These are phyloP conservation scores for Latrodectus elegans DNA, from an alignment of 2,888 invertebrate species.

Conservation along the genomic window DNA sequence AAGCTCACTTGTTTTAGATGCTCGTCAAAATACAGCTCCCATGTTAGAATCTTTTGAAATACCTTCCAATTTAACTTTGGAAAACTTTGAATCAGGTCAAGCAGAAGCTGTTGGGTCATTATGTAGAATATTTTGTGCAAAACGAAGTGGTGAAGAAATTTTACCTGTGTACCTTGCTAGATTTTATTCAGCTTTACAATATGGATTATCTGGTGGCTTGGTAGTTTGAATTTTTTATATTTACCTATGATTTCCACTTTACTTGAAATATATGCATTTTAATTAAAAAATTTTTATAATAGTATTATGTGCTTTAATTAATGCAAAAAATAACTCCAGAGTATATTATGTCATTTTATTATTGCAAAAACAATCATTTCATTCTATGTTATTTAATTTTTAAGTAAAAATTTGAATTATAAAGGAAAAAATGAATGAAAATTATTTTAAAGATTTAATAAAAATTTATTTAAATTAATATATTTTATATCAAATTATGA, in stretches of 20 bases:
- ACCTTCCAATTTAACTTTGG: constrained; percentile 71
- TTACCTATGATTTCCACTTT: not conserved
- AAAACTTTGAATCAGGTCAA: constrained; percentile 80
- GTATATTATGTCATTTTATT: no score
- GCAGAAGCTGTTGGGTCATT: constrained; percentile 96
- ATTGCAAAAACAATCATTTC: no score
- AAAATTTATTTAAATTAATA: no score
- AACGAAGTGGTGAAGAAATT: constrained; percentile 94
- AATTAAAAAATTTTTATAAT: no score
- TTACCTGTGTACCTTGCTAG: constrained; percentile 92
- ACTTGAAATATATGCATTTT: no score
- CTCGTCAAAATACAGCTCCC: constrained; percentile 72
- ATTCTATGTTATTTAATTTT: no score
- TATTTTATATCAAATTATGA: no score
- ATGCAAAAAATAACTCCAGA: no score
- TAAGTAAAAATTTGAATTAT: no score
- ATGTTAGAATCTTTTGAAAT: constrained; percentile 66
- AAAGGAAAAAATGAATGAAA: no score
- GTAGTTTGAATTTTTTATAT: constrained; percentile 30
- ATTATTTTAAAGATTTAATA: no score
- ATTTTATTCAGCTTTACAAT: constrained; percentile 92
- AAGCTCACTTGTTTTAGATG: constrained; percentile 73
- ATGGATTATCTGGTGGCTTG: constrained; percentile 80
- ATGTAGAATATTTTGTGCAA: constrained; percentile 95
- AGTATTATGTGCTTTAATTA: no score